A percentile compares a stretch with the other conserved stretches of the same genome.
Evolutionary conservation across 1,140 invertebrate species (phyloP).

Genomic region (Cotesia typhae): DNA sequence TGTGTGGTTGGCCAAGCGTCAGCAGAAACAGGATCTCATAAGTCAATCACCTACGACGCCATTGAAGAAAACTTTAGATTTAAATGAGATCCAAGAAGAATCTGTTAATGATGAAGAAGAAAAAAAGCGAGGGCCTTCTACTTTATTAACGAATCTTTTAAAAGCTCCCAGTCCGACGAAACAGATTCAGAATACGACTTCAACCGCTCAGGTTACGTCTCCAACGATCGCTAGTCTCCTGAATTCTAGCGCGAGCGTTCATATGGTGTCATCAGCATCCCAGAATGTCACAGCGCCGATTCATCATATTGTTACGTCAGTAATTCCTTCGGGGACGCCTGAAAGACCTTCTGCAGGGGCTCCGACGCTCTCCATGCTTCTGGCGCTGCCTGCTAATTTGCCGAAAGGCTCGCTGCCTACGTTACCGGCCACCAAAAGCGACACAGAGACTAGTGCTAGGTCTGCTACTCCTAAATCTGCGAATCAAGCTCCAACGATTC

Average conservation of each 20-base stretch:
- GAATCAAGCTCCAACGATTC: background rate
- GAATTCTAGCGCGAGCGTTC: constrained; percentile 64
- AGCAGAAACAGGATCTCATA: constrained; percentile 63
- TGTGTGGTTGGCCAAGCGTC: constrained; percentile 76
- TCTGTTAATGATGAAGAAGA: constrained; percentile 51
- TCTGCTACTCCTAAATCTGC: constrained; percentile 7
- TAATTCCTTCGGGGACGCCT: constrained; percentile 58
- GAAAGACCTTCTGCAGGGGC: constrained; percentile 71
- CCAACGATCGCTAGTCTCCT: constrained; percentile 70
- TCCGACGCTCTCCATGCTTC: constrained; percentile 72
- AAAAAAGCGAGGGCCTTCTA: constrained; percentile 68
- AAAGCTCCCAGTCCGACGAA: constrained; percentile 73
- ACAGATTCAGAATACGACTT: constrained; percentile 60
- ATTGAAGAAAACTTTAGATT: constrained; percentile 47
- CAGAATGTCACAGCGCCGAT: constrained; percentile 58
- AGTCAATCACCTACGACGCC: constrained; percentile 36
- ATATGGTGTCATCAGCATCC: constrained; percentile 45
- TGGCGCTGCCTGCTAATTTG: constrained; percentile 65
- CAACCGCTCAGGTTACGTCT: constrained; percentile 58
- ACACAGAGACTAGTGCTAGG: constrained; percentile 6
- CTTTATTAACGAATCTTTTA: constrained; percentile 82
- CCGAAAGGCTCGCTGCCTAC: constrained; percentile 50
- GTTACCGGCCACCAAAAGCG: constrained; percentile 40
- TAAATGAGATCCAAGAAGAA: constrained; percentile 51
- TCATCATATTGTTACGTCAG: constrained; percentile 60